Evolutionary conservation across 2,888 invertebrate species (phyloP), one percentile per base, ranked within the genome.

Genomic region (Sabellastarte sp.): DNA sequence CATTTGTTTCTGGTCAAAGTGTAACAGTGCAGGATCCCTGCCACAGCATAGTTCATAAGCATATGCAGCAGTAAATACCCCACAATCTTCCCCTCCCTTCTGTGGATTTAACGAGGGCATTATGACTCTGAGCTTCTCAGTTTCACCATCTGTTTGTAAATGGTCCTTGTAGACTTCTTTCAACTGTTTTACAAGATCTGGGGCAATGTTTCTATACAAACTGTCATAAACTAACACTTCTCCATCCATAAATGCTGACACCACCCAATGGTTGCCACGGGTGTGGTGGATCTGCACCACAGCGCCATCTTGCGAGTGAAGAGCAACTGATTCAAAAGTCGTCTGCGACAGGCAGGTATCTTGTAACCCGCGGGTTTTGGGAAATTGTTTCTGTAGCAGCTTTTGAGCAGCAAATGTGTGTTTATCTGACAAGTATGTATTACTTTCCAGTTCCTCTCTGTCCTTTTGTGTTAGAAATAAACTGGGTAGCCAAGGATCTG

Each of bases 321-420:
- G 10, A 10, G 5, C 20, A 5, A 53, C 53, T 5, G 53, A 26
- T 5, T 26, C 24, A 26, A 53, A 53, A 20, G 4, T 26, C 26
- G 41, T 58, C 28, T 58, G 59, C 3, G 15, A 15, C 15, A 58
- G 24, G 28, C 59, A 58, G 3, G 59, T 32, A 29, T 58, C 59
- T 26, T 58, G 60, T 4, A 60, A 52, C 4, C 60, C 60, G 4
- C 15, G 29, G 30, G 52, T 52, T 4, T 60, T 5, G 5, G 60
- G 60, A 50, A 52, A 29, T 30, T 60, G 60, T 4, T 52, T 15
- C n/a, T 28, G 52, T 5, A 60, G 60, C 20, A 60, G 28, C 26
- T 52, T 60, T 31, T 60, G 60, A 3, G 60, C 60, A n/a, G 60
- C 60, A n/a, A 15, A 60, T 26, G 52, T 60, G 52, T 60, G 60